phyloP scores from a whole-genome alignment of 2,113 vertebrate species.

The Chlorocebus sabaeus region DNA sequence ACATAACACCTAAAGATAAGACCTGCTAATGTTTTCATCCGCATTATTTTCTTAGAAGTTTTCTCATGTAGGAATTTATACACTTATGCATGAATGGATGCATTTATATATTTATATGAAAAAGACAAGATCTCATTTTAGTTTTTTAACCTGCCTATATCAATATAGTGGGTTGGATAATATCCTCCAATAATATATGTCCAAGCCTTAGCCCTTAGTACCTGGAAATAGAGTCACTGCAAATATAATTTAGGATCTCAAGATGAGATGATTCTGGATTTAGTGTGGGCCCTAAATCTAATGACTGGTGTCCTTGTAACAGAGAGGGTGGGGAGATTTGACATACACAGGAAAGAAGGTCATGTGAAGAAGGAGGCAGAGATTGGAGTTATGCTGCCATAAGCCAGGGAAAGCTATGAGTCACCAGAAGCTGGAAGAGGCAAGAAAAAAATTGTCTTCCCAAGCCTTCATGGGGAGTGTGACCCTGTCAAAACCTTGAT shows the following conservation, averaged over 20 bases:
- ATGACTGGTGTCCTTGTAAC: background rate
- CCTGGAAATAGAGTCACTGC: background rate
- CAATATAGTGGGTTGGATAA: background rate
- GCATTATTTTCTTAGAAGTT: background rate
- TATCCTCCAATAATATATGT: background rate
- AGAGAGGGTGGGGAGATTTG: background rate
- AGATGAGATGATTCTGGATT: background rate
- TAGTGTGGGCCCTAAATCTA: background rate
- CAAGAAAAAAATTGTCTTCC: background rate
- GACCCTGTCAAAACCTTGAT: background rate
- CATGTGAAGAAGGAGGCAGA: background rate
- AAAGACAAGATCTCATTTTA: background rate
- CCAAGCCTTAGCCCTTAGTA: background rate
- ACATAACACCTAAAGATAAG: background rate
- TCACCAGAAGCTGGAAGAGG: background rate
- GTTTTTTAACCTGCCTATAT: background rate
- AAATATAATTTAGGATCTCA: background rate
- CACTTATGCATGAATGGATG: background rate
- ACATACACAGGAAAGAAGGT: background rate
- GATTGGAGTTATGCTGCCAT: background rate
- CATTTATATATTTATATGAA: background rate
- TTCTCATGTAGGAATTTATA: background rate
- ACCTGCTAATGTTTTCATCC: background rate
- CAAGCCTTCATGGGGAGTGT: background rate
- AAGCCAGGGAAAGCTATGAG: background rate